Percentiles rank a stretch among this genome's conserved stretches.
phyloP scores from a whole-genome alignment of 2,797 vertebrate species.

The Pseudopleuronectes americanus region DNA sequence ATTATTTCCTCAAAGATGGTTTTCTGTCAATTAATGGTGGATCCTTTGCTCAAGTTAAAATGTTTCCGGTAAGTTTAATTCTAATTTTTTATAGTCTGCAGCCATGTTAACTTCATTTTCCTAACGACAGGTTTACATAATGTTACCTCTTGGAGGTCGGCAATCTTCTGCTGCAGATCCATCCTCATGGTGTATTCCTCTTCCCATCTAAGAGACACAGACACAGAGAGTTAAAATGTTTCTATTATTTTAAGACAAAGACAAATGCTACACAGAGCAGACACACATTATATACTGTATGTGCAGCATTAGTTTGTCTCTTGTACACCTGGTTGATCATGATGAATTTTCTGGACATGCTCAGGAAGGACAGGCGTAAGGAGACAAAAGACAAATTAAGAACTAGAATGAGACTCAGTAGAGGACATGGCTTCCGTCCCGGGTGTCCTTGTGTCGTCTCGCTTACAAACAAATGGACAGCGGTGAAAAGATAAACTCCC shows the following conservation, averaged over 20 bases:
- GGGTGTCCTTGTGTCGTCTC: too few species aligned
- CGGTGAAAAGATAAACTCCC: too few species aligned
- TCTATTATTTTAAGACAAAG: background rate
- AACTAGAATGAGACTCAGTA: too few species aligned
- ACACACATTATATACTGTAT: background rate
- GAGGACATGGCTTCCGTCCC: too few species aligned
- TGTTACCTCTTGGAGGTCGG: slow-evolving; percentile 93
- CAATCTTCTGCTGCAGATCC: slow-evolving; percentile 92
- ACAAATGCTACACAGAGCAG: background rate
- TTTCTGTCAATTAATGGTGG: too few species aligned
- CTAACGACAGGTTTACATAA: background rate
- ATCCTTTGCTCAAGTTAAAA: too few species aligned
- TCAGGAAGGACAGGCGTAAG: background rate
- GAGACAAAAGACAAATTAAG: too few species aligned
- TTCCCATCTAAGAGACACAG: slow-evolving; percentile 89
- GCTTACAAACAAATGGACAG: too few species aligned
- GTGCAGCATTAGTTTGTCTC: background rate
- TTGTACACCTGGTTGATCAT: background rate
- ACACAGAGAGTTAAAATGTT: background rate
- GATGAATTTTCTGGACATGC: background rate
- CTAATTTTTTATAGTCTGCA: background rate
- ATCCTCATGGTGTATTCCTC: slow-evolving; percentile 93
- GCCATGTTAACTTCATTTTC: background rate
- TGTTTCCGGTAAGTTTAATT: too few species aligned
- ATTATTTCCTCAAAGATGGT: too few species aligned